Percentiles rank a stretch among this genome's conserved stretches.
Conservation (phyloP, 2,113 vertebrate genomes). For the Caracal caracal region DNA sequence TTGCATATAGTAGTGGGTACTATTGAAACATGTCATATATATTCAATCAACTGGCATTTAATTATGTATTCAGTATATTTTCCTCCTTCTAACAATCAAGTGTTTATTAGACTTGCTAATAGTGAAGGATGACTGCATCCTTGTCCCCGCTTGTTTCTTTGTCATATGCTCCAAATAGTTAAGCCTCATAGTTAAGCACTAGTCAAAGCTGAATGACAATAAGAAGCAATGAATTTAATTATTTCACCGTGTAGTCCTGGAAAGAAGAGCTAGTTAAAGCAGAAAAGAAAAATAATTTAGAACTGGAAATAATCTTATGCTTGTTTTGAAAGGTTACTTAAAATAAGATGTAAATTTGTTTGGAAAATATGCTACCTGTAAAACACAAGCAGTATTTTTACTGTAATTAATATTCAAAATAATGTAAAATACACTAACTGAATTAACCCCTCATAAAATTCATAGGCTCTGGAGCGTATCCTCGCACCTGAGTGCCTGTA, state of each 20-base stretch:
- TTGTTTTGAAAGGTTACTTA: conserved; percentile 56
- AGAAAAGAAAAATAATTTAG: conserved; percentile 48
- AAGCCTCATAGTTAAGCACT: not conserved
- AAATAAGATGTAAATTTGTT: conserved; percentile 35
- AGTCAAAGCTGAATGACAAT: conserved; percentile 25
- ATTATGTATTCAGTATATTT: conserved; percentile 15
- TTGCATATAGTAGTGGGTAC: not conserved
- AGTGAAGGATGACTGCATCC: not conserved
- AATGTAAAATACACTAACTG: conserved; percentile 29
- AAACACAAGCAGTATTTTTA: conserved; percentile 23
- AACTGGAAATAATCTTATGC: not conserved
- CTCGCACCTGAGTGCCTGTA: not conserved
- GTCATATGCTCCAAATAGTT: not conserved
- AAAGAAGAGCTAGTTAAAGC: conserved; percentile 44
- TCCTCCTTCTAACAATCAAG: not conserved
- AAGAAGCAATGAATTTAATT: conserved; percentile 32
- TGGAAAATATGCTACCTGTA: conserved; percentile 20
- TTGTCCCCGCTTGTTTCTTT: not conserved
- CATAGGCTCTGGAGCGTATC: not conserved
- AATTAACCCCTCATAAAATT: conserved; percentile 31
- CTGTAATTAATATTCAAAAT: conserved; percentile 69
- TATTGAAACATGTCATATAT: not conserved
- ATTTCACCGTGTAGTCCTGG: conserved; percentile 11
- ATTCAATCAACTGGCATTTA: conserved; percentile 2
- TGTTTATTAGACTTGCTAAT: conserved; percentile 37